Base-by-base conservation (phyloP, 2,888 invertebrate genomes). In the Parnassius smintheus region DNA sequence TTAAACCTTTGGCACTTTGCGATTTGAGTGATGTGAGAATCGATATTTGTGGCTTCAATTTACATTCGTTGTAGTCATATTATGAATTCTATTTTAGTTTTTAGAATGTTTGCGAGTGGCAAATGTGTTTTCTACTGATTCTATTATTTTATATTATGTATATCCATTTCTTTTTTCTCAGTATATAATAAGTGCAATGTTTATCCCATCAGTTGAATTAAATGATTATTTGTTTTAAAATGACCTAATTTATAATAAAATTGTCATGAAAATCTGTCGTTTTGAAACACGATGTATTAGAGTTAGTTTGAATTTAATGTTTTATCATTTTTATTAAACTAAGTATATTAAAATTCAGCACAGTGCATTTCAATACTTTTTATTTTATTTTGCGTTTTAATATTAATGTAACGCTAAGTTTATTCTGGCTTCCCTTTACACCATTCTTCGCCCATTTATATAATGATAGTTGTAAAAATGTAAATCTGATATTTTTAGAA, bases 401-500 rank as follows among this genome's bases (percentile, higher is more conserved):
- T 49, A 55, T 10, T 53, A 59, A 60, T 53, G 42, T 52, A 59
- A 56, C 55, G 41, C 55, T 59, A 56, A 63, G 45, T 62, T 44
- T 56, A 61, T 65, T 51, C 41, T 55, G 52, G 54, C 59, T 59
- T 45, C 57, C 44, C 52, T 35, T 35, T 58, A 50, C 64, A 64
- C 56, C 56, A 50, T 62, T 62, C 56, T 62, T 66, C 57, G 35
- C 55, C 56, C 53, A 48, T 59, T 70, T 56, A 56, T 56, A 56
- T 71, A 71, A 76, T 83, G 76, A 75, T 74, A 72, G 78, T 78
- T 89, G 87, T 88, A 88, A 81, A 88, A 88, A 88, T 89, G 85
- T 90, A 89, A 86, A 90, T 85, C 83, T 77, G 79, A 84, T 88
- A 88, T 88, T 86, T 88, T 88, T 88, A 88, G 86, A 87, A 68